A percentile compares a stretch with the other conserved stretches of the same genome.
Conservation (phyloP, 1,140 invertebrate species). For the Bombus polaris region DNA sequence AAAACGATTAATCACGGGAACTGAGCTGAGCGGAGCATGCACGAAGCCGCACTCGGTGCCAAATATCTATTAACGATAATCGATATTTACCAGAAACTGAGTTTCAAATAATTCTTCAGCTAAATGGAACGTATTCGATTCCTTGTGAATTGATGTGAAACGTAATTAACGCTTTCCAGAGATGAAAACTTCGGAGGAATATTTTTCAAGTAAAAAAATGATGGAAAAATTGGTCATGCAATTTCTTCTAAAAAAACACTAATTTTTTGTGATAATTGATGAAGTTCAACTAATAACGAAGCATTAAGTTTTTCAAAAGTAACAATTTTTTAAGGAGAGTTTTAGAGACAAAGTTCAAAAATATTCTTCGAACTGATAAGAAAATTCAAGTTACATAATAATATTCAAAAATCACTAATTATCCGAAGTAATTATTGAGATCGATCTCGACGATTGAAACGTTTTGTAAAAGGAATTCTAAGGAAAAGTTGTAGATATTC, state of each 20-base stretch:
- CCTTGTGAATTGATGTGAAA: background rate
- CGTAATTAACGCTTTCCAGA: background rate
- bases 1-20: slow-evolving; percentile 52
- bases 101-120: background rate
- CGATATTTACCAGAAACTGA: slow-evolving; percentile 40
- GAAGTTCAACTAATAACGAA: no score
- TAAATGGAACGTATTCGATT: background rate
- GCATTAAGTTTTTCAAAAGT: no score
- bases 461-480: background rate
- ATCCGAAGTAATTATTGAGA: background rate
- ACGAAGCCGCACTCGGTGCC: slow-evolving; percentile 38
- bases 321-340: no score
- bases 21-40: slow-evolving; percentile 24
- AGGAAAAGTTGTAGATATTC: no score
- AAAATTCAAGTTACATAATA: background rate
- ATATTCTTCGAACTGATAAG: background rate
- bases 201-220: no score
- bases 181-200: no score
- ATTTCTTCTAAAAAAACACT: no score
- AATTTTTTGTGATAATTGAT: background rate
- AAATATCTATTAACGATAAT: slow-evolving; percentile 55
- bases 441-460: no score
- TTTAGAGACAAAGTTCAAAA: background rate
- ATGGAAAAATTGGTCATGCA: no score
- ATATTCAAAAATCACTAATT: background rate